Percentiles rank a stretch among this genome's conserved stretches.
phyloP scores from a whole-genome alignment of 2,797 vertebrate genomes.

The Myotis findleyi region DNA sequence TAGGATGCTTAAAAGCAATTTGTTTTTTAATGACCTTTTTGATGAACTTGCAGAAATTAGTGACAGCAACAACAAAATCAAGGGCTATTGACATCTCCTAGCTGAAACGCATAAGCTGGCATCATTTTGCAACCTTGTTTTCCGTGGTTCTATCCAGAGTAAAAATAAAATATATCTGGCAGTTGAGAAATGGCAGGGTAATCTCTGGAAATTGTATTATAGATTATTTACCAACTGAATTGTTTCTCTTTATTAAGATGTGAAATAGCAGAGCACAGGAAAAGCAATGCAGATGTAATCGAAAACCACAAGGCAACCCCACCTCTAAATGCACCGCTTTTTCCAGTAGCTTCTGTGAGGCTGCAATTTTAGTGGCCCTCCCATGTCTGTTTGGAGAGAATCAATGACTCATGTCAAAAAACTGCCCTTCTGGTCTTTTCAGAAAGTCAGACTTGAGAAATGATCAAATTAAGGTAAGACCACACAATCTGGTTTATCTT shows the following conservation, averaged over 20 bases:
- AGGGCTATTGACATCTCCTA: constrained; percentile 36
- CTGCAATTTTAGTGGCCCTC: not conserved
- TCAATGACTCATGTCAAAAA: constrained; percentile 49
- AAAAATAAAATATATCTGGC: constrained; percentile 67
- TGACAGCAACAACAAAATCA: constrained; percentile 73
- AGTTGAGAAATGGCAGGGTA: constrained; percentile 71
- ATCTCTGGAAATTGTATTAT: constrained; percentile 50
- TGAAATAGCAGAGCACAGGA: constrained; percentile 15
- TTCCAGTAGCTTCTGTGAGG: not conserved
- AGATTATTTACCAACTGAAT: constrained; percentile 73
- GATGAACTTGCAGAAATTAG: constrained; percentile 75
- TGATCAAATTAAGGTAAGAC: constrained; percentile 57
- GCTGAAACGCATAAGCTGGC: constrained; percentile 58
- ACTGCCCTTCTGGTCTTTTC: constrained; percentile 45
- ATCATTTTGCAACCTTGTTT: constrained; percentile 57
- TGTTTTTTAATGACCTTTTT: constrained; percentile 60
- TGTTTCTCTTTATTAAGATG: constrained; percentile 78
- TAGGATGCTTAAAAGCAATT: constrained; percentile 37
- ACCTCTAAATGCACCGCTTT: not conserved
- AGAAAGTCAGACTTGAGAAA: constrained; percentile 64
- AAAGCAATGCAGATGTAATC: not conserved
- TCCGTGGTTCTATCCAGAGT: not conserved
- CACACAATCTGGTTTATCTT: constrained; percentile 41
- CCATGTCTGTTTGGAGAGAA: constrained; percentile 53
- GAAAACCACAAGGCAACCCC: not conserved